Conservation (phyloP, 2,797 vertebrate species). For the Rhadinocentrus ornatus region DNA sequence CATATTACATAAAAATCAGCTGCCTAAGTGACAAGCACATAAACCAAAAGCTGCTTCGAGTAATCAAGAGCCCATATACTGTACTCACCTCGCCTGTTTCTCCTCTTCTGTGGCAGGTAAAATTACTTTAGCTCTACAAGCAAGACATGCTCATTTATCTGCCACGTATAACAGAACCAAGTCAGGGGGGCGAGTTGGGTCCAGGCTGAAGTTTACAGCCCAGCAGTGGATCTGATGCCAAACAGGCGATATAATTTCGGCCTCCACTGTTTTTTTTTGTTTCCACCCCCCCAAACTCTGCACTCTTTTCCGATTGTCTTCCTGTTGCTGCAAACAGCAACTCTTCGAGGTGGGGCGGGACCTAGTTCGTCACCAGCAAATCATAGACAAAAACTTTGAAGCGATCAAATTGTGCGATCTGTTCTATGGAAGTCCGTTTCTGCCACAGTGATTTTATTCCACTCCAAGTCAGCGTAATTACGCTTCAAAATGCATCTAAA, state of each 20-base stretch:
- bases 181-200: constrained; percentile 17
- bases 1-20: constrained; percentile 35
- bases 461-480: too few species aligned
- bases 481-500: too few species aligned
- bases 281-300: constrained; percentile 12
- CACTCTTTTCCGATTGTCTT: constrained; percentile 61
- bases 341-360: constrained; percentile 60
- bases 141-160: constrained; percentile 56
- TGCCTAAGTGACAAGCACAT: constrained; percentile 1
- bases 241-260: constrained; percentile 25
- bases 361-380: constrained; percentile 14
- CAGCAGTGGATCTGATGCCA: constrained; percentile 15
- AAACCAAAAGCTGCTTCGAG: neutral
- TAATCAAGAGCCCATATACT: neutral
- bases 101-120: constrained; percentile 36
- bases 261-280: constrained; percentile 27
- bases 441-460: neutral
- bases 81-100: constrained; percentile 55
- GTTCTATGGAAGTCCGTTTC: neutral
- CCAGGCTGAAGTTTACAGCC: neutral
- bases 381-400: constrained; percentile 4
- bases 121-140: constrained; percentile 39
- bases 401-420: neutral
- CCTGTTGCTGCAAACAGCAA: constrained; percentile 68
- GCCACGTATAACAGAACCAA: constrained; percentile 64